Evolutionary conservation across 2,888 invertebrate genomes (phyloP).

Genomic region (Amphipyra tragopoginis): DNA sequence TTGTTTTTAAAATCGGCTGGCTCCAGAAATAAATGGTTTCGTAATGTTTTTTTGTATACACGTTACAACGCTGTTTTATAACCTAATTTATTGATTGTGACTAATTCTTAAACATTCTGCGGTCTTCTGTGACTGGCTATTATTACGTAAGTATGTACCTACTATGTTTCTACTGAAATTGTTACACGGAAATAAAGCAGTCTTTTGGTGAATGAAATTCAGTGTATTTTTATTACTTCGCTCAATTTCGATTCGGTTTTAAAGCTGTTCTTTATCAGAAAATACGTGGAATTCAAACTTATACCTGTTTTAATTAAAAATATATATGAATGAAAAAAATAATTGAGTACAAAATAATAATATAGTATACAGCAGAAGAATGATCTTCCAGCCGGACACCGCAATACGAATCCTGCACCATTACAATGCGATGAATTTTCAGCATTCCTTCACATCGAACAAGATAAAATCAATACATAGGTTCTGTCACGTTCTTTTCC

Average conservation of each 20-base stretch:
- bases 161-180: too few relatives aligned
- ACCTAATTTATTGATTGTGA: conserved; percentile 37
- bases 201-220: not conserved
- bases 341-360: not conserved
- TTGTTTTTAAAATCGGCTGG: conserved; percentile 50
- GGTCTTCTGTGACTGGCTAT: not conserved
- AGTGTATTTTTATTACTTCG: too few relatives aligned
- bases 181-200: too few relatives aligned
- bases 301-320: not conserved
- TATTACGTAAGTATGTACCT: too few relatives aligned
- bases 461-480: conserved; percentile 38
- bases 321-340: not conserved
- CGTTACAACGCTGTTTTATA: conserved; percentile 34
- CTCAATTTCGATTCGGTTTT: too few relatives aligned
- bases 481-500: conserved; percentile 37
- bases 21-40: conserved; percentile 43
- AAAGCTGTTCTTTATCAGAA: too few relatives aligned
- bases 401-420: conserved; percentile 2
- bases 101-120: conserved; percentile 10
- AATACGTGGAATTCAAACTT: not conserved
- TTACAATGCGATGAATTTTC: conserved; percentile 43
- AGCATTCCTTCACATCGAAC: conserved; percentile 38
- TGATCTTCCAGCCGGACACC: conserved; percentile 2
- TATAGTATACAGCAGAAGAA: conserved; percentile 1
- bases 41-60: conserved; percentile 41